Conservation (phyloP, 2,888 invertebrate genomes). For the Scaptomyza parva region DNA sequence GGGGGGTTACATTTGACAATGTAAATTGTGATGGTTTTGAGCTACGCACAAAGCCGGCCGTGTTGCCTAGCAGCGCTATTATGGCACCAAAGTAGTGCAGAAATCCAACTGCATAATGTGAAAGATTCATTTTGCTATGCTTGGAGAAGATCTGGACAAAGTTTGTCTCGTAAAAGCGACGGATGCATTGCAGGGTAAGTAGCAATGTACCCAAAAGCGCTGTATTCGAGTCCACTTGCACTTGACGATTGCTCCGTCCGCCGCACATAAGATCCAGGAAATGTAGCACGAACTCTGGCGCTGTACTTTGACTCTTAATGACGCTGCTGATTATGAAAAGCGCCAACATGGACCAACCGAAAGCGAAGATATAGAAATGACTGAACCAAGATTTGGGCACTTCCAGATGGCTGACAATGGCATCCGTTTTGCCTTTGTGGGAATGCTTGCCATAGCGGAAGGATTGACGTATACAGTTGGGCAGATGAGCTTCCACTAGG, state of each 20-base stretch:
- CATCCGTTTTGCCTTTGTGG: conserved; percentile 85
- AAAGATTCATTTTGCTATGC: conserved; percentile 90
- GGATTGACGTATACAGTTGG: conserved; percentile 87
- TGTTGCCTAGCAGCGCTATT: conserved; percentile 89
- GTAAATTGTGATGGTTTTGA: conserved; percentile 73
- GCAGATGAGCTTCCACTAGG: conserved; percentile 88
- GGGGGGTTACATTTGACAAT: conserved; percentile 60
- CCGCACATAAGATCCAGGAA: conserved; percentile 84
- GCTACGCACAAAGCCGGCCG: conserved; percentile 87
- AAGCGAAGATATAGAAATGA: conserved; percentile 92
- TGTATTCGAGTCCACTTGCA: conserved; percentile 81
- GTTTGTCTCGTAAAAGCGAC: conserved; percentile 93
- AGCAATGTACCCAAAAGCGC: conserved; percentile 87
- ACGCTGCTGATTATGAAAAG: conserved; percentile 77
- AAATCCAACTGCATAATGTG: conserved; percentile 91
- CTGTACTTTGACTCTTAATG: conserved; percentile 83
- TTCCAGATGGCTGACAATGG: conserved; percentile 86
- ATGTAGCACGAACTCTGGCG: conserved; percentile 85
- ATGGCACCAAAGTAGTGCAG: conserved; percentile 91
- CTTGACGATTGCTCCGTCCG: conserved; percentile 82
- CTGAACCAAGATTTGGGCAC: conserved; percentile 92
- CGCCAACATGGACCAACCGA: conserved; percentile 85
- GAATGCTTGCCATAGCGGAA: conserved; percentile 91
- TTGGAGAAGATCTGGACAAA: conserved; percentile 92
- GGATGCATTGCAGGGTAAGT: conserved; percentile 89